phyloP scores from a whole-genome alignment of 2,888 invertebrate species.

The Eupelmus urozonus region DNA sequence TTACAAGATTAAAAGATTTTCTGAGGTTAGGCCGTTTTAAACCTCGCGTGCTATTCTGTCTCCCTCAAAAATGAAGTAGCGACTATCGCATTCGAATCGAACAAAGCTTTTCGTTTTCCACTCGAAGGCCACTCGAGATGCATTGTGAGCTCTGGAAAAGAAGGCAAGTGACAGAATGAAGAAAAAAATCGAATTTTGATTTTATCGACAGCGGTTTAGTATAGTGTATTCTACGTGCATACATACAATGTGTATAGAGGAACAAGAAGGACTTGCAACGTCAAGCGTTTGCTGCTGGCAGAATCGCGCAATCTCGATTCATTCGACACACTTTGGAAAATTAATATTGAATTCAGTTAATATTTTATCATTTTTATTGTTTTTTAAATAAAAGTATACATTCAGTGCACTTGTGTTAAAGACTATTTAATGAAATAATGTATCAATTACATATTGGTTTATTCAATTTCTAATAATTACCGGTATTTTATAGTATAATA shows the following conservation, averaged over 20 bases:
- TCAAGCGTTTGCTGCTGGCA: conserved; percentile 29
- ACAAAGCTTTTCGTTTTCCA: conserved; percentile 19
- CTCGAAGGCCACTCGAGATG: conserved; percentile 8
- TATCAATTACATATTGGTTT: too few relatives aligned
- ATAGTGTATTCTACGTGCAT: conserved; percentile 1
- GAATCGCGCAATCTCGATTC: too few relatives aligned
- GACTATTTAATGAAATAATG: too few relatives aligned
- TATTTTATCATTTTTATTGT: too few relatives aligned
- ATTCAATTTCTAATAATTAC: too few relatives aligned
- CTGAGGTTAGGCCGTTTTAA: conserved; percentile 3
- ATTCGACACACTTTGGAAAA: too few relatives aligned
- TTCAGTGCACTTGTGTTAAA: too few relatives aligned
- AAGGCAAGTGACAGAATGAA: conserved; percentile 21
- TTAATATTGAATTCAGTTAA: too few relatives aligned
- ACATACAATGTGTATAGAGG: not conserved
- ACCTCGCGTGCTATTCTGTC: conserved; percentile 29
- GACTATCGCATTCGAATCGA: conserved; percentile 14
- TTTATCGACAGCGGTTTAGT: conserved; percentile 31
- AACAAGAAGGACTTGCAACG: not conserved
- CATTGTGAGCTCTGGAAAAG: conserved; percentile 1
- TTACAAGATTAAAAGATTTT: conserved; percentile 45
- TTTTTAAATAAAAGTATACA: too few relatives aligned
- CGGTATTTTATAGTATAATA: too few relatives aligned
- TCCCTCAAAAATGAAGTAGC: conserved; percentile 28
- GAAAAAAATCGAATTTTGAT: conserved; percentile 44